These are phyloP conservation scores for Planococcus citri DNA, from an alignment of 1,140 invertebrate genomes.

Conservation along the genomic window DNA sequence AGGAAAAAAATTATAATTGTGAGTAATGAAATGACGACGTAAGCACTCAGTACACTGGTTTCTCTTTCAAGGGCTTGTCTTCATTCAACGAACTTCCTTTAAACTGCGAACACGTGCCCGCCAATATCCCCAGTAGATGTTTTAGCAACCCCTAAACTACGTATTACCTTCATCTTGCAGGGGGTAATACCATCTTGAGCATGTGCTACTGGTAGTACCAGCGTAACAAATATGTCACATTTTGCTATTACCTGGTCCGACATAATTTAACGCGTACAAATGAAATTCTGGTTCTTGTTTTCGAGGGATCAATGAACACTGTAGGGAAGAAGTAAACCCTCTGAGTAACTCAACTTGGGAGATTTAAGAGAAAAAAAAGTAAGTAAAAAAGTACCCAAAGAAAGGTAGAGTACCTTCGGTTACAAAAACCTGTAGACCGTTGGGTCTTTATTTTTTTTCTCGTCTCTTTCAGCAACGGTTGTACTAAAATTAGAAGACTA, in stretches of 20 bases:
- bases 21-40: no score
- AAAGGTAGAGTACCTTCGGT: no score
- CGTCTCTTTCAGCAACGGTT: no score
- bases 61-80: not conserved
- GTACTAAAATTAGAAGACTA: no score
- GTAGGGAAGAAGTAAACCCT: not conserved
- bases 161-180: not conserved
- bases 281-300: conserved; percentile 4
- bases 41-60: not conserved
- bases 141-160: conserved; percentile 14
- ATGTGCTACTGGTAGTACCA: conserved; percentile 17
- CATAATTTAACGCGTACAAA: conserved; percentile 13
- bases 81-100: conserved; percentile 15
- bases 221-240: not conserved
- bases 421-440: no score
- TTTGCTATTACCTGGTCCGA: not conserved
- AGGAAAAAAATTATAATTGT: no score
- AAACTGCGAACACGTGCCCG: conserved; percentile 13
- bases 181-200: conserved; percentile 3
- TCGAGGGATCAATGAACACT: not conserved
- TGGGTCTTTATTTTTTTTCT: no score
- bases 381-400: no score
- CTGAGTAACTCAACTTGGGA: not conserved
- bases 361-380: no score
- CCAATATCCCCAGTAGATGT: not conserved